Evolutionary conservation across 2,797 vertebrate genomes (phyloP), one percentile per base, ranked within the genome.

Genomic region (Acipenser ruthenus): DNA sequence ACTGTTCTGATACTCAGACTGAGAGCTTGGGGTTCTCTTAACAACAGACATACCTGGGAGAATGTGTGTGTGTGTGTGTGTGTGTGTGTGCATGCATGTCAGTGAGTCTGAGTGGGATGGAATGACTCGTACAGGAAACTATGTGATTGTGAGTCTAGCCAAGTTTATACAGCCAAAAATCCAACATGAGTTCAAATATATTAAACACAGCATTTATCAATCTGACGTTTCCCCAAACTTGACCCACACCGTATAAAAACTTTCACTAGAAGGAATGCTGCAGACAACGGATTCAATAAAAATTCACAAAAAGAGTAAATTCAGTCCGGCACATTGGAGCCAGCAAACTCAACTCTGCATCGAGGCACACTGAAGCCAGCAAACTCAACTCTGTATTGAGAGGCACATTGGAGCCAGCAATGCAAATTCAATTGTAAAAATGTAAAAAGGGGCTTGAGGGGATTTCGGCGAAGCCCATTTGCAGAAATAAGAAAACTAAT

Each of bases 221-320:
- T 60, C 56, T 68, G 6, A 63, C 62, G 67, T 67, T 10, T 68
- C 51, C 65, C 12, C 12, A 70, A 73, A 59, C 70, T 59, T 69
- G 47, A 0, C 12, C 62, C 50, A 63, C 62, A 69, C 7, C 61
- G 65, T 13, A 66, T 59, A 52, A 63, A 62, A 68, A 74, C 69
- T 72, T 80, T 76, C 73, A 61, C 68, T 68, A 73, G 60, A 76
- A 77, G 55, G 55, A 58, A n/a, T n/a, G 55, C 55, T 58, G 55
- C 55, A 58, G 10, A n/a, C 55, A 58, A 13, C 11, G 12, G 55
- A 6, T n/a, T 58, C 6, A 58, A 58, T n/a, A 6, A 58, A n/a
- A 6, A 58, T n/a, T n/a, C 55, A 58, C 11, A n/a, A 11, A 58
- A 6, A 58, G 55, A 11, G 55, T 13, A 11, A 58, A 58, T 11